Base-by-base conservation (phyloP, 92 coral and sea anemone genomes). In the Porites evermanni region DNA sequence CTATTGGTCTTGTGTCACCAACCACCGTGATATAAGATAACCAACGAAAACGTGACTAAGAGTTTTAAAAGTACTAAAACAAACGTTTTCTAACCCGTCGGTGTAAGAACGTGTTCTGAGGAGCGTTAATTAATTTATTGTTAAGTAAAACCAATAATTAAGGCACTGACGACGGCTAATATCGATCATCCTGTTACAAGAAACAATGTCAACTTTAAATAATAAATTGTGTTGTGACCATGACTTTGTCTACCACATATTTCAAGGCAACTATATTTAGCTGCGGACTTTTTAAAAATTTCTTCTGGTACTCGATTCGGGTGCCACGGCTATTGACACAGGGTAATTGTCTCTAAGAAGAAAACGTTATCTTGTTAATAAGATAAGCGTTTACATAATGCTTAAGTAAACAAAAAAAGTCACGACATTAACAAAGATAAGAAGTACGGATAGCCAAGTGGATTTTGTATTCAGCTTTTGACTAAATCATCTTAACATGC, bases 331-430 rank as follows among this genome's bases (percentile, higher is more conserved):
- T 51, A 51, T 68, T 24, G 24, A 9, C 67, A 52, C 1, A 47
- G 21, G 10, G 21, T 54, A 81, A 81, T 81, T 70, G 74, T 14
- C 56, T 54, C 32, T 10, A 5, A 68, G 66, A 12, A 54, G 72
- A 52, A 69, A 79, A 12, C 51, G 75, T 67, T 79, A 79, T 68
- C 61, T 24, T 53, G 70, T 80, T 67, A 80, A 70, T 61, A 67
- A 58, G 78, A 70, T 70, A 58, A 51, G 51, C 60, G 44, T 58
- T 29, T 29, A 14, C 70, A 70, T 77, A 81, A 70, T 70, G 56
- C 56, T 23, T 7, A 60, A 52, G 64, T 70, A 81, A 81, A 70
- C 77, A 70, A 56, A 70, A 70, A 69, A 21, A 8, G 38, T 19
- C 32, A 17, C 54, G 53, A 81, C 74, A 32, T 81, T 81, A 10